A percentile compares a stretch with the other conserved stretches of the same genome.
Conservation (phyloP, 2,888 invertebrate species). For the Pristionchus arcanus region DNA sequence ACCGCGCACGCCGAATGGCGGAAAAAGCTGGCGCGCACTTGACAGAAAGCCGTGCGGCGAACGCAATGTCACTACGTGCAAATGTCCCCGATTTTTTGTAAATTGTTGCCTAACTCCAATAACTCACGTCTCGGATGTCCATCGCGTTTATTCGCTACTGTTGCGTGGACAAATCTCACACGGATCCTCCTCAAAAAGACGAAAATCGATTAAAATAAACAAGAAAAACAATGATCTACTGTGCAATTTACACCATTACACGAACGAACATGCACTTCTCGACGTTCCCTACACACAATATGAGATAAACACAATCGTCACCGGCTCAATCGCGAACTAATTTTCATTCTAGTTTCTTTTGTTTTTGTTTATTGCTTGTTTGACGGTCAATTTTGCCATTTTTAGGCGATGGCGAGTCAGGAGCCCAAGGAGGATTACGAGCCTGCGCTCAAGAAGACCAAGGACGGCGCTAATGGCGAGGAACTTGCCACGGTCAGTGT, state of each 20-base stretch:
- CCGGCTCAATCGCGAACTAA: background rate
- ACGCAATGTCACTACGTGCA: no score
- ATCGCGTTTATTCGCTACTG: background rate
- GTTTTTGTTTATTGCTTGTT: constrained; percentile 1
- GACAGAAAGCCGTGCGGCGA: no score
- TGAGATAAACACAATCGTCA: background rate
- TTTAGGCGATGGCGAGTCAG: background rate
- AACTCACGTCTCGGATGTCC: constrained; percentile 31
- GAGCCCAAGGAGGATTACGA: constrained; percentile 37
- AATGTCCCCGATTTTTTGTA: background rate
- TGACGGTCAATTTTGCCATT: background rate
- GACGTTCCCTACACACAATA: background rate
- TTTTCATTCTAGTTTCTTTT: no score
- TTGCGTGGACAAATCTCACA: background rate
- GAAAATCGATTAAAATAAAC: background rate
- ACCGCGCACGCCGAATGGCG: no score
- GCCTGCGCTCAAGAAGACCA: background rate
- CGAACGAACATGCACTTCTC: background rate
- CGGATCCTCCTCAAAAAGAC: background rate
- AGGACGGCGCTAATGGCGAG: constrained; percentile 8
- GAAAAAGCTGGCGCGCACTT: no score
- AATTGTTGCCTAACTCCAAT: background rate
- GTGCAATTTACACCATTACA: background rate
- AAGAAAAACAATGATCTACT: background rate
- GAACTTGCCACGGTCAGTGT: background rate